phyloP scores from a whole-genome alignment of 2,797 vertebrate species.

The Acanthopagrus latus region DNA sequence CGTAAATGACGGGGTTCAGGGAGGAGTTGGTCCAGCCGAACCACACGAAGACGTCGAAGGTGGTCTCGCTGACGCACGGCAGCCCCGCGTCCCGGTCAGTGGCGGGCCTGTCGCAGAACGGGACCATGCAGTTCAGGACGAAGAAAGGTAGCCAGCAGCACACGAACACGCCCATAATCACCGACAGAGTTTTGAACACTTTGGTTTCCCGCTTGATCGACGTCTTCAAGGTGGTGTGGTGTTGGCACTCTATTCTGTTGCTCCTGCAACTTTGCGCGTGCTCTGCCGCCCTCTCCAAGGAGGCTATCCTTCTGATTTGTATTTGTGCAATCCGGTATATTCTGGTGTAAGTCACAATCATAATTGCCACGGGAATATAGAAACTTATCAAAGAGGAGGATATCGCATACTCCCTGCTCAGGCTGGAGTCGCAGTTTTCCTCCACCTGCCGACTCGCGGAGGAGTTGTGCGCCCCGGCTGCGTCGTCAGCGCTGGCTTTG shows the following conservation, averaged over 20 bases:
- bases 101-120: constrained; percentile 89
- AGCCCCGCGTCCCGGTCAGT: constrained; percentile 82
- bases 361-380: constrained; percentile 96
- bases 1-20: constrained; percentile 96
- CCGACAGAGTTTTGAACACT: constrained; percentile 94
- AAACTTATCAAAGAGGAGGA: constrained; percentile 97
- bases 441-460: constrained; percentile 55
- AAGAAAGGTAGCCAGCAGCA: constrained; percentile 98
- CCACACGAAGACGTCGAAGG: constrained; percentile 96
- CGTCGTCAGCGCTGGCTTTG: constrained; percentile 77
- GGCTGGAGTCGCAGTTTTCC: constrained; percentile 92
- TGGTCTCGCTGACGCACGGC: constrained; percentile 94
- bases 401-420: constrained; percentile 95
- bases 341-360: constrained; percentile 95
- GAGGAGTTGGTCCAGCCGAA: constrained; percentile 98
- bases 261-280: constrained; percentile 91
- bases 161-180: constrained; percentile 97
- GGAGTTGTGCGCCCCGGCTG: constrained; percentile 63
- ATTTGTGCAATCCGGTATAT: constrained; percentile 95
- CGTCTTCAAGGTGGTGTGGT: constrained; percentile 87
- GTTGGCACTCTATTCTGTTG: constrained; percentile 85
- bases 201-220: constrained; percentile 94
- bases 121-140: constrained; percentile 94
- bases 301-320: constrained; percentile 93
- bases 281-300: constrained; percentile 93